phyloP scores from a whole-genome alignment of 2,888 invertebrate species.

The Drosophila helvetica region DNA sequence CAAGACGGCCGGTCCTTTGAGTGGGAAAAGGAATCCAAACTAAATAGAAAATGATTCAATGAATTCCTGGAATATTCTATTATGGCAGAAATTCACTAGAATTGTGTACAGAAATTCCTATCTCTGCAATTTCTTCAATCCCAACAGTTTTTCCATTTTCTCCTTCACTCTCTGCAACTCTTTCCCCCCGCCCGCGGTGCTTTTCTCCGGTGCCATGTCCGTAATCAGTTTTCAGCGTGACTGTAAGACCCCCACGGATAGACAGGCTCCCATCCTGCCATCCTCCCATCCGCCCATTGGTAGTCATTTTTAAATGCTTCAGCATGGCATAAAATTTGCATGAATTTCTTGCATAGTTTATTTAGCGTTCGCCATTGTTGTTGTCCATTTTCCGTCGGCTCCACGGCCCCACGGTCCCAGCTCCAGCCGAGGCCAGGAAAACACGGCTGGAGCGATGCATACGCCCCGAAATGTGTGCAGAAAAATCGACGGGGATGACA shows the following conservation, averaged over 20 bases:
- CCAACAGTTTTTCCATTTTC: neutral
- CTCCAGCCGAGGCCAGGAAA: conserved; percentile 44
- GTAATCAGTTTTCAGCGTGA: conserved; percentile 55
- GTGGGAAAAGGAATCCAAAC: neutral
- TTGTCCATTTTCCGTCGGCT: conserved; percentile 59
- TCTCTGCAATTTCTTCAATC: neutral
- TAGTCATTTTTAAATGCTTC: conserved; percentile 76
- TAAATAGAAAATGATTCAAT: conserved; percentile 1
- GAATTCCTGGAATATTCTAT: neutral
- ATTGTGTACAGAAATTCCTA: neutral
- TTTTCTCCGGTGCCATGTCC: conserved; percentile 30
- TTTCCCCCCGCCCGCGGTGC: conserved; percentile 8
- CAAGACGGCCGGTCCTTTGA: no score
- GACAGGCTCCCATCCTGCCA: neutral
- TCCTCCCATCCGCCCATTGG: conserved; percentile 23
- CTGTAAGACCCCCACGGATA: conserved; percentile 44
- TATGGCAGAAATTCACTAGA: neutral
- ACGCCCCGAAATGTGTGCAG: conserved; percentile 41
- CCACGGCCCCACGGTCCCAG: conserved; percentile 33
- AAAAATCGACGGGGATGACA: conserved; percentile 12
- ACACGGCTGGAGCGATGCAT: conserved; percentile 51
- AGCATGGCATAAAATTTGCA: conserved; percentile 78
- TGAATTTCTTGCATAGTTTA: conserved; percentile 74
- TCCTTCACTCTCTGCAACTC: neutral
- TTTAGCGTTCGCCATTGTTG: conserved; percentile 59